Evolutionary conservation across 2,113 vertebrate species (phyloP), one percentile per base, ranked within the genome.

Genomic region (Corythornis cristatus): DNA sequence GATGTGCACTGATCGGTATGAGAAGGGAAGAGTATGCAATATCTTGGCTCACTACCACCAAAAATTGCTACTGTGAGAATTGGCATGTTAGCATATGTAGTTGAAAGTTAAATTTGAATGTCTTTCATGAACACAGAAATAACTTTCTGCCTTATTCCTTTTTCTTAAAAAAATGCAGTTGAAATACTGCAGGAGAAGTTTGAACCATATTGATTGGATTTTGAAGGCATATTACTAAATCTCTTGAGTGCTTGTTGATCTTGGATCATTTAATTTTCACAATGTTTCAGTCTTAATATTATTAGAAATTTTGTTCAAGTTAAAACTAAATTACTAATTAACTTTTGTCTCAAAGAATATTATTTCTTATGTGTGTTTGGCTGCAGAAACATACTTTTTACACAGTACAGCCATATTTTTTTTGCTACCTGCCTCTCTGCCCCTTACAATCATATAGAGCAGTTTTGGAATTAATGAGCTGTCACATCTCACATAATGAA

Each of bases 401-500:
- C 53, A 71, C 62, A 89, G 85, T 73, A 51, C 57, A 92, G 57
- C 50, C 85, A 70, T 48, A 35, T 9, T 53, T 89, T 83, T 83
- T 82, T 93, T 80, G 50, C 64, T 92, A 15, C 88, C 60, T 93
- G 35, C 28, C 26, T 94, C 43, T 78, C 22, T 83, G 21, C 84
- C 89, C 53, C 83, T 93, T 92, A 61, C 31, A 70, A 62, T 86
- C 65, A 75, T 89, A 81, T 75, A 96, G 94, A 68, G 71, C 21
- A 61, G 67, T 87, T 94, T 94, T 76, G 85, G 89, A 96, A 96
- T 92, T 96, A 97, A 97, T 96, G 96, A 96, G 86, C 88, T 97
- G 86, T 97, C 92, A 91, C 71, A 82, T 86, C 82, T 67, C 87
- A 86, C 66, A 86, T 94, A 95, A 79, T 89, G 64, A 96, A 88